phyloP scores from a whole-genome alignment of 2,797 vertebrate species.

The Chelmon rostratus region DNA sequence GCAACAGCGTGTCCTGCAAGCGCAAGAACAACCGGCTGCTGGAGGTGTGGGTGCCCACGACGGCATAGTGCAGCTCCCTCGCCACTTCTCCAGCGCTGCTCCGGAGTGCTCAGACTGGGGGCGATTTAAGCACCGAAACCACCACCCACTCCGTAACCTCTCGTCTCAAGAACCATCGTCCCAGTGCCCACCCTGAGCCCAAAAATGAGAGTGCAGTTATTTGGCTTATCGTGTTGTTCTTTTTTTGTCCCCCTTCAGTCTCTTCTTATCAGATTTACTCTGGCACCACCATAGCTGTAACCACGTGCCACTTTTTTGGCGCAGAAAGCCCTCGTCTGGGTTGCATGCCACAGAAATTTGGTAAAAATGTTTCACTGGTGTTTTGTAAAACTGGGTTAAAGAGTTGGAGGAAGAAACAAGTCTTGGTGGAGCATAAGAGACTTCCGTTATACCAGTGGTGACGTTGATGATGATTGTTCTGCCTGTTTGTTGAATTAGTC shows the following conservation, averaged over 20 bases:
- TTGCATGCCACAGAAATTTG: conserved; percentile 70
- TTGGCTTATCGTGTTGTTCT: conserved; percentile 58
- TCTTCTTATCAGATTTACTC: conserved; percentile 77
- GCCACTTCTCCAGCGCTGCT: conserved; percentile 8
- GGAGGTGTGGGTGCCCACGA: conserved; percentile 94
- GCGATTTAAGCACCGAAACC: conserved; percentile 65
- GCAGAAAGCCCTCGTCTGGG: conserved; percentile 56
- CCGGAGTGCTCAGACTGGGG: conserved; percentile 61
- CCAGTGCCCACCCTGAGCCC: conserved; percentile 42
- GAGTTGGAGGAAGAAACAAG: conserved; percentile 19
- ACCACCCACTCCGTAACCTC: conserved; percentile 46
- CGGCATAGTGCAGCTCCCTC: conserved; percentile 51
- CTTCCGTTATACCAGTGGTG: conserved; percentile 27
- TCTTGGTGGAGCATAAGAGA: conserved; percentile 28
- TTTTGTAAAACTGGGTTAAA: conserved; percentile 60
- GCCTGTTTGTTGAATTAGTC: conserved; percentile 48
- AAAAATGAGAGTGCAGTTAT: conserved; percentile 88
- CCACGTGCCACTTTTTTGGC: conserved; percentile 56
- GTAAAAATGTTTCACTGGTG: conserved; percentile 53
- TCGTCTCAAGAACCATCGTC: conserved; percentile 41
- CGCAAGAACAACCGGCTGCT: conserved; percentile 98
- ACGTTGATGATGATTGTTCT: conserved; percentile 54
- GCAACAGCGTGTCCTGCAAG: conserved; percentile 93
- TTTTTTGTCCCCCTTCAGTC: conserved; percentile 50
- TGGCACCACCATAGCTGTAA: conserved; percentile 60